Percentiles rank a stretch among this genome's conserved stretches.
phyloP scores from a whole-genome alignment of 2,888 invertebrate species.

The Linnaemya tessellans region DNA sequence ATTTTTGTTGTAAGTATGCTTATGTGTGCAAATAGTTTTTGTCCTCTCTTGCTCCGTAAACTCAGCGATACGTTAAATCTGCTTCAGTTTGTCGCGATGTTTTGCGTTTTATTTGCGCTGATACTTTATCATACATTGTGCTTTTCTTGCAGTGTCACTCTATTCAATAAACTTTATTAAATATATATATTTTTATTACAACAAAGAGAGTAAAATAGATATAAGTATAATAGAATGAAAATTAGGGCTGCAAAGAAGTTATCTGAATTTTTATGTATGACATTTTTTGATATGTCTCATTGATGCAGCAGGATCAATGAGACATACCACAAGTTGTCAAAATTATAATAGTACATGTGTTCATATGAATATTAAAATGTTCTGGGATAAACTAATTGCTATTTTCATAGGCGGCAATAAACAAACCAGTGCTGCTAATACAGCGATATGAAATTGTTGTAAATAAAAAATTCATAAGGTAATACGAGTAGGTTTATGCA shows the following conservation, averaged over 20 bases:
- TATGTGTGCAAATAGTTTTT: neutral
- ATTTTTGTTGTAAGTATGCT: conserved; percentile 9
- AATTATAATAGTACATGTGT: no score
- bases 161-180: conserved; percentile 49
- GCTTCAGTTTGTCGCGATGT: conserved; percentile 51
- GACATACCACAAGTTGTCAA: no score
- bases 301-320: no score
- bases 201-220: neutral
- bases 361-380: no score
- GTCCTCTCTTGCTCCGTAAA: neutral
- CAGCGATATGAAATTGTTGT: no score
- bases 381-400: no score
- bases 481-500: no score
- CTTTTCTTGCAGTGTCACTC: conserved; percentile 19
- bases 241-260: neutral
- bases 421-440: no score
- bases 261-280: no score
- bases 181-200: conserved; percentile 24
- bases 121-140: conserved; percentile 47
- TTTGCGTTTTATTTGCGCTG: conserved; percentile 56
- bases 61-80: conserved; percentile 1
- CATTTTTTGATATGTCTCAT: no score
- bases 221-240: neutral
- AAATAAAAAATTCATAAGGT: no score
- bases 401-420: no score